Evolutionary conservation across 2,113 vertebrate genomes (phyloP).

Genomic region (Gnathonemus echidnorhynchus): DNA sequence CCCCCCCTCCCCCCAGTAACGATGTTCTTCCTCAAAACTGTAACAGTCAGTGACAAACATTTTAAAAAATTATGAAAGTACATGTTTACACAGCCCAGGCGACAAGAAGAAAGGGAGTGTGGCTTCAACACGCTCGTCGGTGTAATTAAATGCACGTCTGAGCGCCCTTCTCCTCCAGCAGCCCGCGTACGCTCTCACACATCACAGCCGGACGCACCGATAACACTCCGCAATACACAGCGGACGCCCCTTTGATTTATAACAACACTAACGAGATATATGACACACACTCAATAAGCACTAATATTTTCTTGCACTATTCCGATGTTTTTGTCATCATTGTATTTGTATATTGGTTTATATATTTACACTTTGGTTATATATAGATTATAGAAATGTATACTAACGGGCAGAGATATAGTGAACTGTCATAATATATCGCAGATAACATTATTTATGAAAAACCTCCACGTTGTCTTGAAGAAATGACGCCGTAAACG

Average conservation of each 20-base stretch:
- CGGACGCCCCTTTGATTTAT: background rate
- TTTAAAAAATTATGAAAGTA: constrained; percentile 3
- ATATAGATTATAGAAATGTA: background rate
- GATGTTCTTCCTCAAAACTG: constrained; percentile 7
- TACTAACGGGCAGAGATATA: background rate
- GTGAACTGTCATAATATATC: background rate
- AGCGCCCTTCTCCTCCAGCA: background rate
- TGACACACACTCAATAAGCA: background rate
- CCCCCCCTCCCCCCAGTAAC: background rate
- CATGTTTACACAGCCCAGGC: background rate
- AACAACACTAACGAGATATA: background rate
- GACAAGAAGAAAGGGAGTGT: background rate
- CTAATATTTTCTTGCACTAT: background rate
- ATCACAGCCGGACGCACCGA: background rate
- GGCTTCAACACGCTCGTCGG: background rate
- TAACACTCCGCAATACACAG: background rate
- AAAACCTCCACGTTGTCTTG: background rate
- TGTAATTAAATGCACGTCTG: background rate
- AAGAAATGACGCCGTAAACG: background rate
- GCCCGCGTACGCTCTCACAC: background rate
- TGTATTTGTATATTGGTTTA: background rate
- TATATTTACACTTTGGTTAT: background rate
- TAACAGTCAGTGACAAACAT: background rate
- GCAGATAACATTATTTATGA: background rate
- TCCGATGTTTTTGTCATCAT: background rate